These are phyloP conservation scores for Austrolebias charrua DNA, from an alignment of 2,797 vertebrate species.

Conservation along the genomic window DNA sequence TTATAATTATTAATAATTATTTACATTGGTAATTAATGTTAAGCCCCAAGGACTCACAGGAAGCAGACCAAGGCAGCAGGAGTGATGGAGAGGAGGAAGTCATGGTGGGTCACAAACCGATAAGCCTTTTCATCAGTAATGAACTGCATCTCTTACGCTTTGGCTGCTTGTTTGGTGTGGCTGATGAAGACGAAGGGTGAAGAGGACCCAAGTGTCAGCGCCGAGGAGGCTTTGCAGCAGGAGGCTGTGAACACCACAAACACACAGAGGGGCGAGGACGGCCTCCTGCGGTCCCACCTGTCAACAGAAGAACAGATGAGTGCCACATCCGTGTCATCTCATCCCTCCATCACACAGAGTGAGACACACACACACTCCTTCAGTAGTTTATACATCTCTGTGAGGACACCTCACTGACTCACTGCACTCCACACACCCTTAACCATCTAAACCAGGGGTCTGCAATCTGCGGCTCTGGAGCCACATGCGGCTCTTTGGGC, in stretches of 20 bases:
- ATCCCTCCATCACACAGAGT: constrained; percentile 49
- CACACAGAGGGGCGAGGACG: constrained; percentile 33
- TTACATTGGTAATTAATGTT: too few relatives aligned
- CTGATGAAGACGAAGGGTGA: constrained; percentile 25
- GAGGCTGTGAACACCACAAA: constrained; percentile 32
- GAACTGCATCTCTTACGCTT: too few relatives aligned
- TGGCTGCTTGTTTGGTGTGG: constrained; percentile 20
- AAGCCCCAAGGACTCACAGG: constrained; percentile 14
- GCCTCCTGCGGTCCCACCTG: constrained; percentile 33
- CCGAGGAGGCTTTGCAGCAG: constrained; percentile 33
- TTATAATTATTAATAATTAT: too few relatives aligned
- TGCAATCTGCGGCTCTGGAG: too few relatives aligned
- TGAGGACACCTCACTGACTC: neutral
- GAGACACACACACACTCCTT: constrained; percentile 9
- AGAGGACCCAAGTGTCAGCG: constrained; percentile 32
- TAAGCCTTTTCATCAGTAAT: too few relatives aligned
- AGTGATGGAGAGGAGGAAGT: constrained; percentile 19
- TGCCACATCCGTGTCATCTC: constrained; percentile 36
- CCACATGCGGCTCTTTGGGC: too few relatives aligned
- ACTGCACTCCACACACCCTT: too few relatives aligned
- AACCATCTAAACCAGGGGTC: too few relatives aligned
- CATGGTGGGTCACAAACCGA: constrained; percentile 29
- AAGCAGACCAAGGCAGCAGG: constrained; percentile 13
- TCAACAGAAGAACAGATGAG: constrained; percentile 43
- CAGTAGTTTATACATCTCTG: neutral